phyloP scores from a whole-genome alignment of 1,140 invertebrate genomes.

The Phortica variegata region DNA sequence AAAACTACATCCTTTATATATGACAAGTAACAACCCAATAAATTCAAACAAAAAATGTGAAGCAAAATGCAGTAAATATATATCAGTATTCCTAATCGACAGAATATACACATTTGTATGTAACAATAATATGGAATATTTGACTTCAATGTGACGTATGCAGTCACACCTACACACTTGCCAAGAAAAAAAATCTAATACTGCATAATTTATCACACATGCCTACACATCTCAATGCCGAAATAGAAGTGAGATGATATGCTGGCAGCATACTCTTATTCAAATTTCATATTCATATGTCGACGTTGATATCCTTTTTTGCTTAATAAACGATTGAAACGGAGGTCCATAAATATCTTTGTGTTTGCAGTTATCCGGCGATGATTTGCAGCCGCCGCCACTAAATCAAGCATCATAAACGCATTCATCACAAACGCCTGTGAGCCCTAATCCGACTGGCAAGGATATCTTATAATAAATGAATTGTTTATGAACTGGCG shows the following conservation, averaged over 20 bases:
- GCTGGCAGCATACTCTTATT: neutral
- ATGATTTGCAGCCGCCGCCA: slow-evolving; percentile 56
- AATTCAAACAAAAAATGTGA: no score
- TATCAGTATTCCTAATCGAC: no score
- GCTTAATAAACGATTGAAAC: slow-evolving; percentile 16
- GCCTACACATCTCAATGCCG: slow-evolving; percentile 32
- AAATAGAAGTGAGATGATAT: neutral
- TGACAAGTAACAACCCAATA: no score
- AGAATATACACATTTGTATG: no score
- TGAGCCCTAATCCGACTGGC: slow-evolving; percentile 24
- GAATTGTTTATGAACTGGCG: slow-evolving; percentile 48
- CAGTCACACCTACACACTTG: no score
- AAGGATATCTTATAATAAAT: slow-evolving; percentile 39
- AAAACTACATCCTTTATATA: no score
- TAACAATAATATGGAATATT: no score
- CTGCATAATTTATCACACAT: slow-evolving; percentile 57
- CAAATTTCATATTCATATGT: slow-evolving; percentile 16
- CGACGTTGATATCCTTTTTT: slow-evolving; percentile 29
- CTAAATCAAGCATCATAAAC: slow-evolving; percentile 46
- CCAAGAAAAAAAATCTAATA: no score
- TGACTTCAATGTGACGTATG: no score
- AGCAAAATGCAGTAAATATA: no score
- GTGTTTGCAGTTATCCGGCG: slow-evolving; percentile 32
- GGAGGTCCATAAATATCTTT: slow-evolving; percentile 21
- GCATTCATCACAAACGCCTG: slow-evolving; percentile 38